Percentiles rank a stretch among this genome's conserved stretches.
These are phyloP conservation scores for Cephalophus harveyi DNA, from an alignment of 2,113 vertebrate species.

Conservation along the genomic window DNA sequence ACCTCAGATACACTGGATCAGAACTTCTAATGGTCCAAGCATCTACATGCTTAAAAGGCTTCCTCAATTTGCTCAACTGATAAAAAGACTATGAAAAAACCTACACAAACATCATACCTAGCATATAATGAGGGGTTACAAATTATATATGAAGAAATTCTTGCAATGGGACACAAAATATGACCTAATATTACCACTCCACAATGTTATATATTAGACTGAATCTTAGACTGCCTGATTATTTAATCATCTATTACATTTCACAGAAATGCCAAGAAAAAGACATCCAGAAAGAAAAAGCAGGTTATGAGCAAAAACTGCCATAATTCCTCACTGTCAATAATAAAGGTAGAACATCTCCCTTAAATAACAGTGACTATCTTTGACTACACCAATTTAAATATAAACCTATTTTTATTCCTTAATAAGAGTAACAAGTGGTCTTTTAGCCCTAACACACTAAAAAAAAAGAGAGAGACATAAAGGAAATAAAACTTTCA, in stretches of 20 bases:
- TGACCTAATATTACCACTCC: neutral
- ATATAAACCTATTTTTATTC: neutral
- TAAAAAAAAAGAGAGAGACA: neutral
- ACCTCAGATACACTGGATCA: neutral
- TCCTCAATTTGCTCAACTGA: neutral
- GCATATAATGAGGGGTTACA: neutral
- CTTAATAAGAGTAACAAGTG: neutral
- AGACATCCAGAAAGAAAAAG: neutral
- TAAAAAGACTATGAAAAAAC: neutral
- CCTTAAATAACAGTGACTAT: neutral
- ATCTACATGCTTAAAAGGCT: neutral
- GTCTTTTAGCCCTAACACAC: neutral
- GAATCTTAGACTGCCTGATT: neutral
- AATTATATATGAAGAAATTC: neutral
- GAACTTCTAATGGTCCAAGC: neutral
- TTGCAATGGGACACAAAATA: neutral
- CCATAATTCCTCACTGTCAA: neutral
- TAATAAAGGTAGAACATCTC: neutral
- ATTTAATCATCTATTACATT: neutral
- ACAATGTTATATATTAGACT: neutral
- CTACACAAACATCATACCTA: neutral
- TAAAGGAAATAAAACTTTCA: neutral
- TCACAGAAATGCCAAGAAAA: conserved; percentile 33
- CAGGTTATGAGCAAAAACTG: neutral
- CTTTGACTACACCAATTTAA: neutral